These are phyloP conservation scores for Sibirionetta formosa DNA, from an alignment of 2,797 vertebrate genomes.

Conservation along the genomic window DNA sequence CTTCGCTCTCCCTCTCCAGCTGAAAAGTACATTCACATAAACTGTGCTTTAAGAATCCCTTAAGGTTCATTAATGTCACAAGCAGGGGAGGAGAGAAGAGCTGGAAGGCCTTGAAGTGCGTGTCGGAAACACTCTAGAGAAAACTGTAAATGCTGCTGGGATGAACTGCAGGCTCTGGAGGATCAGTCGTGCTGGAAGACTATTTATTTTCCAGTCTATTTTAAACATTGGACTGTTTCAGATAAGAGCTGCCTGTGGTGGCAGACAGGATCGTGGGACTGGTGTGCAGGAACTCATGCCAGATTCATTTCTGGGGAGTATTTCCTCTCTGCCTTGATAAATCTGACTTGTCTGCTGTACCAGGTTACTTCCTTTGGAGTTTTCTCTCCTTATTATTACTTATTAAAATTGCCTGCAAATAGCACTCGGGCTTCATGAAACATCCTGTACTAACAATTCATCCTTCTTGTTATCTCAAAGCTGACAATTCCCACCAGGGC, in stretches of 20 bases:
- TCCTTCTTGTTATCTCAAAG: conserved; percentile 78
- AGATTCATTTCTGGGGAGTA: conserved; percentile 83
- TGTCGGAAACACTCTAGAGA: conserved; percentile 81
- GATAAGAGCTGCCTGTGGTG: conserved; percentile 79
- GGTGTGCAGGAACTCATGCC: conserved; percentile 66
- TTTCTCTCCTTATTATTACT: conserved; percentile 77
- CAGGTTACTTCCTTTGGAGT: conserved; percentile 79
- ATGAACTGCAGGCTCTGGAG: conserved; percentile 79
- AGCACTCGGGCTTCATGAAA: conserved; percentile 76
- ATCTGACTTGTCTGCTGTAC: conserved; percentile 78
- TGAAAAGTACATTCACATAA: conserved; percentile 66
- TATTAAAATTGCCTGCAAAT: conserved; percentile 82
- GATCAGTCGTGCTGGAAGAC: conserved; percentile 66
- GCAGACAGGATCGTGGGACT: conserved; percentile 81
- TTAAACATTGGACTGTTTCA: conserved; percentile 80
- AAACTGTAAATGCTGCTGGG: conserved; percentile 81
- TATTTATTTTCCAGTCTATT: conserved; percentile 85
- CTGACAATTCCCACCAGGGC: conserved; percentile 81
- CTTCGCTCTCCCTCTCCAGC: background rate
- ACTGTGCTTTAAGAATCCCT: conserved; percentile 64
- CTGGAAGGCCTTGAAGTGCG: conserved; percentile 76
- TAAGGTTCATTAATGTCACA: conserved; percentile 77
- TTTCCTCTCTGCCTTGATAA: conserved; percentile 83
- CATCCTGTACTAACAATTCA: conserved; percentile 81
- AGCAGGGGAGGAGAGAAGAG: conserved; percentile 67